Evolutionary conservation across 2,113 vertebrate species (phyloP).

Genomic region (Talpa occidentalis): DNA sequence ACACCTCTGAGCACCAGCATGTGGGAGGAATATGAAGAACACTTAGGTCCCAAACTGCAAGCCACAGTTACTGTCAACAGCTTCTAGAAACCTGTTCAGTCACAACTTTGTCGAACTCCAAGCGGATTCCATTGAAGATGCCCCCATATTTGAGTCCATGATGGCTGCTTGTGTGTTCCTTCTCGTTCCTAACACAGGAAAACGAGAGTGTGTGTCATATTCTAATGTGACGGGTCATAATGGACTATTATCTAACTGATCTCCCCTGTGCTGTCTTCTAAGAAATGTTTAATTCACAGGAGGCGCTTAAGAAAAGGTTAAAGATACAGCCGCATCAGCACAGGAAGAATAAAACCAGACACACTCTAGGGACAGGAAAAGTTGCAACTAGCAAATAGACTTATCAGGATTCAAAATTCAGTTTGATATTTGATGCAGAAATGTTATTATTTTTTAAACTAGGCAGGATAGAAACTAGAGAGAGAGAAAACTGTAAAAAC

Average conservation of each 20-base stretch:
- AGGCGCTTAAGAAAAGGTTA: constrained; percentile 38
- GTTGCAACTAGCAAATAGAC: not conserved
- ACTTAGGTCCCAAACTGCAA: not conserved
- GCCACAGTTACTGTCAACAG: not conserved
- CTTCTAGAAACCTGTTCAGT: not conserved
- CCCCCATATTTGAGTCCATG: not conserved
- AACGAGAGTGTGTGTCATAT: not conserved
- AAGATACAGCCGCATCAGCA: not conserved
- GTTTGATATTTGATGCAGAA: not conserved
- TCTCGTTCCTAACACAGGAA: not conserved
- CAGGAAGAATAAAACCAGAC: not conserved
- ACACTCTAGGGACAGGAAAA: not conserved
- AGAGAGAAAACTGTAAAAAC: not conserved
- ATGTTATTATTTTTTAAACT: not conserved
- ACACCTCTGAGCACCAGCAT: not conserved
- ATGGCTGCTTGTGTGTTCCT: not conserved
- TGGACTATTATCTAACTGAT: not conserved
- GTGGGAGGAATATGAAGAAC: not conserved
- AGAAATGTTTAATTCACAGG: not conserved
- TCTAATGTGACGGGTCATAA: not conserved
- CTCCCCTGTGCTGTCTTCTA: not conserved
- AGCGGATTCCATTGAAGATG: not conserved
- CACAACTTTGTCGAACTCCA: not conserved
- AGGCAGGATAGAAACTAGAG: not conserved
- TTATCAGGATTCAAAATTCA: not conserved